Percentiles rank a stretch among this genome's conserved stretches.
phyloP scores from a whole-genome alignment of 2,113 vertebrate genomes.

The Desmodus rotundus region DNA sequence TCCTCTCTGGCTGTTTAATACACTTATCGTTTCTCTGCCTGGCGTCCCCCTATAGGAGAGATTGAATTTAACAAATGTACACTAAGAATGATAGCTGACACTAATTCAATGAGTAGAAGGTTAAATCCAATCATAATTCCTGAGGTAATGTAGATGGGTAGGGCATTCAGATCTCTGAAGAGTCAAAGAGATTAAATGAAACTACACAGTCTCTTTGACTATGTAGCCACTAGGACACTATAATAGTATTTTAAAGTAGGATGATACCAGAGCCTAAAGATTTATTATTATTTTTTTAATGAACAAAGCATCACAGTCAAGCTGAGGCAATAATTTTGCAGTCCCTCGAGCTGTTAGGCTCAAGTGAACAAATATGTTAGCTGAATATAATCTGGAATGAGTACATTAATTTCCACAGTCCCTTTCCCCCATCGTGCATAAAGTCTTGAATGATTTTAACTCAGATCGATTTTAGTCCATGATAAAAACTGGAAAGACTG shows the following conservation, averaged over 20 bases:
- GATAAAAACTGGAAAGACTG: conserved; percentile 48
- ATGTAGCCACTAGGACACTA: conserved; percentile 31
- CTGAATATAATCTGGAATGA: conserved; percentile 44
- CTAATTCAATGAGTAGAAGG: conserved; percentile 73
- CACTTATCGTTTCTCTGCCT: conserved; percentile 61
- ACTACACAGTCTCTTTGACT: conserved; percentile 55
- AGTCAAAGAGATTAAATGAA: conserved; percentile 69
- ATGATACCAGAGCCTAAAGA: conserved; percentile 43
- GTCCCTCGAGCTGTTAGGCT: conserved; percentile 37
- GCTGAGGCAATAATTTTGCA: conserved; percentile 53
- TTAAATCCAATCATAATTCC: conserved; percentile 77
- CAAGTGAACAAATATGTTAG: conserved; percentile 56
- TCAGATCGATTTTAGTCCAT: conserved; percentile 45
- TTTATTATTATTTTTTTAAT: conserved; percentile 64
- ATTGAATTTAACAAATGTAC: conserved; percentile 75
- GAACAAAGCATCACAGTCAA: conserved; percentile 37
- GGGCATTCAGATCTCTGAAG: conserved; percentile 73
- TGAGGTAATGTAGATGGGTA: conserved; percentile 63
- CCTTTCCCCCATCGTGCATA: not conserved
- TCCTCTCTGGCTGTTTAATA: conserved; percentile 58
- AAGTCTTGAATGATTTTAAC: conserved; percentile 39
- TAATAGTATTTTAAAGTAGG: conserved; percentile 51
- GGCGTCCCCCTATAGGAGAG: conserved; percentile 63
- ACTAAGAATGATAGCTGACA: conserved; percentile 78
- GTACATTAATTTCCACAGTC: conserved; percentile 60